Evolutionary conservation across 2,113 vertebrate species (phyloP).

Genomic region (Lucifuga dentata): DNA sequence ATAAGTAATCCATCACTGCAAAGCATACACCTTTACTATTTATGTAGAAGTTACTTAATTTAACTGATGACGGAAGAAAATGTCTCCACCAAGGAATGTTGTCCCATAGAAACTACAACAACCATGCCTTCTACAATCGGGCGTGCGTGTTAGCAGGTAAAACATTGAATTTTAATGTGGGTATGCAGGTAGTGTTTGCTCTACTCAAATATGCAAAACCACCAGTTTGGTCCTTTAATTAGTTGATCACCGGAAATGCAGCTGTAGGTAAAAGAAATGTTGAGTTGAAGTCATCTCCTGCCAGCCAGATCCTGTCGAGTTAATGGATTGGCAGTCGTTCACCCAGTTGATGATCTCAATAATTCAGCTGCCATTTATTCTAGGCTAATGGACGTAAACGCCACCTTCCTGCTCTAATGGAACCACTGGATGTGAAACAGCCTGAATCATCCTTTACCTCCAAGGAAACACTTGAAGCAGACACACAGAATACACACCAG

Average conservation of each 20-base stretch:
- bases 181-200: too few species aligned
- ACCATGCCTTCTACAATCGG: too few species aligned
- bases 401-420: constrained; percentile 63
- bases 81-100: too few species aligned
- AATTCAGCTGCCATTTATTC: constrained; percentile 49
- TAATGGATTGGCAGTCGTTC: constrained; percentile 41
- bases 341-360: constrained; percentile 38
- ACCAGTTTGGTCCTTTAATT: too few species aligned
- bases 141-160: too few species aligned
- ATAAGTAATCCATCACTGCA: too few species aligned
- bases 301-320: constrained; percentile 34
- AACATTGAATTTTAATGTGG: too few species aligned
- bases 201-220: too few species aligned
- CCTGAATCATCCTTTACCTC: constrained; percentile 40
- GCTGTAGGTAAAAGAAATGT: constrained; percentile 30
- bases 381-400: constrained; percentile 57
- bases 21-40: too few species aligned
- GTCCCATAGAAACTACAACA: too few species aligned
- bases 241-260: not conserved
- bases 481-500: constrained; percentile 29
- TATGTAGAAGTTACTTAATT: too few species aligned
- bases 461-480: constrained; percentile 33
- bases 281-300: constrained; percentile 12
- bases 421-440: constrained; percentile 17
- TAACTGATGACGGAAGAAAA: too few species aligned